Conservation (phyloP, 2,113 vertebrate species). For the Cheirogaleus medius region DNA sequence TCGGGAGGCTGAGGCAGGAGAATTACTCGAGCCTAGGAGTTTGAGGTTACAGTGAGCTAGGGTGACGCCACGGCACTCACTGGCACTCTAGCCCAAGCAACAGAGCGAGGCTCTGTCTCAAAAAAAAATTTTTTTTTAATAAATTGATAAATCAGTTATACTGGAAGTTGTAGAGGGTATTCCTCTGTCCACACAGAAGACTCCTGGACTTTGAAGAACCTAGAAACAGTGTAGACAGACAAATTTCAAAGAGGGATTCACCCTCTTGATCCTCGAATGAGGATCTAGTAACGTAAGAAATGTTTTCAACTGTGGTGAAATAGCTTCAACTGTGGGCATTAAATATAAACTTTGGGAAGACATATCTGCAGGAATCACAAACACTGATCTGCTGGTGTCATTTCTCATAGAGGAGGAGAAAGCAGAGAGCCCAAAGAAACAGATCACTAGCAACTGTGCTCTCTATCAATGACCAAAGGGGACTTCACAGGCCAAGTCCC, state of each 20-base stretch:
- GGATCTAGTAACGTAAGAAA: background rate
- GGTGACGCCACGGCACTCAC: too few relatives aligned
- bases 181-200: background rate
- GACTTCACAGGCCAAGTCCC: background rate
- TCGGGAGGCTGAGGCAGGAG: too few relatives aligned
- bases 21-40: too few relatives aligned
- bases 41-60: too few relatives aligned
- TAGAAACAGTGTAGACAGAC: background rate
- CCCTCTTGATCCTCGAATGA: background rate
- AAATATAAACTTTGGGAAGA: background rate
- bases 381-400: background rate
- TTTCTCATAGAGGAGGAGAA: background rate
- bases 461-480: background rate
- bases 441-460: background rate
- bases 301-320: background rate
- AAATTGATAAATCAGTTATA: background rate
- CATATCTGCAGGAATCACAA: background rate
- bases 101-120: too few relatives aligned
- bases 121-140: background rate
- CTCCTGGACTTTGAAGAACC: background rate
- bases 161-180: background rate
- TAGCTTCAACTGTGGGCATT: background rate
- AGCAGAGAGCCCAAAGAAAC: background rate
- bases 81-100: too few relatives aligned
- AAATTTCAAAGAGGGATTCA: background rate